Percentiles rank a stretch among this genome's conserved stretches.
phyloP scores from a whole-genome alignment of 2,888 invertebrate species.

The Hirtodrosophila duncani region DNA sequence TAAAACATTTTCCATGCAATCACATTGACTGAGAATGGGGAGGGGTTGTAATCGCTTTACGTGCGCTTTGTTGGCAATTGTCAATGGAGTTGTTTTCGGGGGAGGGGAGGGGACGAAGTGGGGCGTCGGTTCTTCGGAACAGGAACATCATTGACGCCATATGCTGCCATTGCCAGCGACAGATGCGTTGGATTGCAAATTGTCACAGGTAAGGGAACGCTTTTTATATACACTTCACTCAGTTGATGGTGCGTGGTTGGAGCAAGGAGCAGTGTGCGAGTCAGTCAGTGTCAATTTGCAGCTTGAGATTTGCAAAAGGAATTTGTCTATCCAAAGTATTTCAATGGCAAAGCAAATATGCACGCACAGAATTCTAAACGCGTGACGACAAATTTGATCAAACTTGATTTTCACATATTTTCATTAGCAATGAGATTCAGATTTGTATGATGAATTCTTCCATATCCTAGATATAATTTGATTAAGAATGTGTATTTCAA shows the following conservation, averaged over 20 bases:
- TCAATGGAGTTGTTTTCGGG: slow-evolving; percentile 16
- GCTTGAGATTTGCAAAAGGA: slow-evolving; percentile 10
- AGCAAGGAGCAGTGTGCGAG: neutral
- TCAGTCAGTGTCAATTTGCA: slow-evolving; percentile 31
- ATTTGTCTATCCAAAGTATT: too few relatives aligned
- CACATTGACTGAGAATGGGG: too few relatives aligned
- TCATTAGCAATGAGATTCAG: too few relatives aligned
- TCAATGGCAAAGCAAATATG: too few relatives aligned
- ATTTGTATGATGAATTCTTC: too few relatives aligned
- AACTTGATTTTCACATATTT: too few relatives aligned
- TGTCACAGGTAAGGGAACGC: slow-evolving; percentile 21
- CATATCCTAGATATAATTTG: too few relatives aligned
- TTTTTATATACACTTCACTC: neutral
- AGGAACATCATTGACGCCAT: slow-evolving; percentile 29
- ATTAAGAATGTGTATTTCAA: too few relatives aligned
- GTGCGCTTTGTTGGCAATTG: slow-evolving; percentile 45
- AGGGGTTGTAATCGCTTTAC: slow-evolving; percentile 45
- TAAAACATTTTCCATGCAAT: slow-evolving; percentile 32
- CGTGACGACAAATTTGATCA: too few relatives aligned
- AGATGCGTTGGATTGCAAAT: slow-evolving; percentile 34
- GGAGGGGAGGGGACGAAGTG: neutral
- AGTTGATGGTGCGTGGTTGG: neutral
- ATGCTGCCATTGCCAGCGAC: slow-evolving; percentile 32
- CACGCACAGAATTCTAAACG: too few relatives aligned
- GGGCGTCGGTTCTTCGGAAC: neutral